Percentiles rank a stretch among this genome's conserved stretches.
phyloP scores from a whole-genome alignment of 2,113 vertebrate genomes.

The Strix aluco region DNA sequence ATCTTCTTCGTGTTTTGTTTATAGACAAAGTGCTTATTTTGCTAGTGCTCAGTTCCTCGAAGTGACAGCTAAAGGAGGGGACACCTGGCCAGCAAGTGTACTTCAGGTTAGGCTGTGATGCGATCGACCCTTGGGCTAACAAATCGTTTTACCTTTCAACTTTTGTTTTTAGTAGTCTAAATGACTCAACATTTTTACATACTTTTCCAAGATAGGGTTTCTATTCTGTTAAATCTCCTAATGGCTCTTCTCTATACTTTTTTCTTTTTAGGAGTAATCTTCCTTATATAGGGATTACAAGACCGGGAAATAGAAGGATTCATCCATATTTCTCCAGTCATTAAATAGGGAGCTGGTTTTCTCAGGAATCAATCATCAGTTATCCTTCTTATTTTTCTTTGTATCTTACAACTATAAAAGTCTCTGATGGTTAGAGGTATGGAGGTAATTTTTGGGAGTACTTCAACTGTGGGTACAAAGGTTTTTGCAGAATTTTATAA shows the following conservation, averaged over 20 bases:
- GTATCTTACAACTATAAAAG: neutral
- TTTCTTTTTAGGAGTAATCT: neutral
- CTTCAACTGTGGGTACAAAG: neutral
- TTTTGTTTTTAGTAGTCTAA: neutral
- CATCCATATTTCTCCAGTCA: neutral
- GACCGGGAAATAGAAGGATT: neutral
- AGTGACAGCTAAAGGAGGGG: neutral
- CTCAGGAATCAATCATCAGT: neutral
- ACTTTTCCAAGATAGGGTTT: neutral
- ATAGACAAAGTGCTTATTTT: neutral
- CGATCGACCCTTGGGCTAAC: neutral
- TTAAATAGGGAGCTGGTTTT: neutral
- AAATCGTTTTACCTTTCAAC: neutral
- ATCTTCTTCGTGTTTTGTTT: neutral
- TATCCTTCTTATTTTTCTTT: neutral
- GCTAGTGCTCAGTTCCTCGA: neutral
- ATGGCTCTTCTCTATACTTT: neutral
- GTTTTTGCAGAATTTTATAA: neutral
- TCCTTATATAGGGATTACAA: neutral
- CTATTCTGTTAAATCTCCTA: neutral
- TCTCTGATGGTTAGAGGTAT: neutral
- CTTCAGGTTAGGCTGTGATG: neutral
- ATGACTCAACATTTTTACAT: rapidly evolving
- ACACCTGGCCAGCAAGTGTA: neutral
- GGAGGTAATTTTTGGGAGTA: neutral